A percentile compares a stretch with the other conserved stretches of the same genome.
Conservation (phyloP, 2,113 vertebrate species). For the Amphiprion percula region DNA sequence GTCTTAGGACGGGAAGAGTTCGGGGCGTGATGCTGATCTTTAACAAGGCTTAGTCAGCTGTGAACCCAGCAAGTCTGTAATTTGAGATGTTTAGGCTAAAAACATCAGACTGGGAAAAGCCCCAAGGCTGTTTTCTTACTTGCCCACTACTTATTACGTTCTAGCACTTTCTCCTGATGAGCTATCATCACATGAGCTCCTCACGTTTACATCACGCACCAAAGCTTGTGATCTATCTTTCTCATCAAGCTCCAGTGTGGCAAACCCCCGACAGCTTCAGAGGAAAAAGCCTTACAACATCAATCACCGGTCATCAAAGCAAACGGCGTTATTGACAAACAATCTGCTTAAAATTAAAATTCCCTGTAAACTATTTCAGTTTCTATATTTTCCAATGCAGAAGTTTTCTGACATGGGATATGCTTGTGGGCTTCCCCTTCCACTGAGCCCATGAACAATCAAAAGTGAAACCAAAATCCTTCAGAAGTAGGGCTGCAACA, state of each 20-base stretch:
- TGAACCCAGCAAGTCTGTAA: background rate
- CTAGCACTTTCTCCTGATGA: background rate
- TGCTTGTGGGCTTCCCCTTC: background rate
- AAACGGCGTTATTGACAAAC: background rate
- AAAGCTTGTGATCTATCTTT: background rate
- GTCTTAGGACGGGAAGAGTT: background rate
- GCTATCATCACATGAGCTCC: slow-evolving; percentile 5
- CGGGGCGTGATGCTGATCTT: background rate
- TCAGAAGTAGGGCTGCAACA: too few species aligned
- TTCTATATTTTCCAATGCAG: background rate
- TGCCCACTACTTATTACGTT: background rate
- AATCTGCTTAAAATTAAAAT: background rate
- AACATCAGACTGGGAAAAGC: background rate
- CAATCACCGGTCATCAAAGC: background rate
- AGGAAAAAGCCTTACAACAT: background rate
- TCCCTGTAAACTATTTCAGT: background rate
- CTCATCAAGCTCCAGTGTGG: background rate
- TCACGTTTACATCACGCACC: slow-evolving; percentile 1
- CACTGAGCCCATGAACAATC: background rate
- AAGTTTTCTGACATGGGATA: background rate
- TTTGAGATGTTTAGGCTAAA: background rate
- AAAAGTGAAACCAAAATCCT: background rate
- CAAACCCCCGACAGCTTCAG: background rate
- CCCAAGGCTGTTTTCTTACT: background rate
- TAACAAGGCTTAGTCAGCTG: slow-evolving; percentile 21